These are phyloP conservation scores for Ricordea florida DNA, from an alignment of 92 coral and sea anemone genomes.

Conservation along the genomic window DNA sequence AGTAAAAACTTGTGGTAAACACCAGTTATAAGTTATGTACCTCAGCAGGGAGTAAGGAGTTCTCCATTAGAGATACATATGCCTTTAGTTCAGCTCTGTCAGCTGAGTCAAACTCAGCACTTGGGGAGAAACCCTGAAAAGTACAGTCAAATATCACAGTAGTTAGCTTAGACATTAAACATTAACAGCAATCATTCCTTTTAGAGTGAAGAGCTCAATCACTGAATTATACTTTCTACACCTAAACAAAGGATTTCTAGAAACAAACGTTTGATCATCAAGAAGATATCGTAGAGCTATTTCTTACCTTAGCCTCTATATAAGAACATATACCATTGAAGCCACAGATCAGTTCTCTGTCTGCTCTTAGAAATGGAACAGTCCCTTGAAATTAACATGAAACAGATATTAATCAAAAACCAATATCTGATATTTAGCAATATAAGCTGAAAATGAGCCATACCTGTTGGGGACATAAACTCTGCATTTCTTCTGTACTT, in stretches of 20 bases:
- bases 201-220: too few species aligned
- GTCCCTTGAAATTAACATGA: slow-evolving; percentile 29
- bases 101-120: slow-evolving; percentile 47
- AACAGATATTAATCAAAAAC: not conserved
- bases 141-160: not conserved
- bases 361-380: slow-evolving; percentile 66
- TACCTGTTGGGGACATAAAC: slow-evolving; percentile 91
- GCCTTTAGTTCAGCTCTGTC: slow-evolving; percentile 85
- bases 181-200: too few species aligned
- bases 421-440: too few species aligned
- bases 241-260: too few species aligned
- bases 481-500: slow-evolving; percentile 73
- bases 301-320: slow-evolving; percentile 49
- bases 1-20: too few species aligned
- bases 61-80: slow-evolving; percentile 75
- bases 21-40: slow-evolving; percentile 22
- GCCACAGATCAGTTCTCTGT: slow-evolving; percentile 43
- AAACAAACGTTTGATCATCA: too few species aligned
- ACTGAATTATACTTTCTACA: too few species aligned
- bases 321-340: slow-evolving; percentile 42
- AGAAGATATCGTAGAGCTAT: too few species aligned
- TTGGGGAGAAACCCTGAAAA: slow-evolving; percentile 65
- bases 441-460: not conserved
- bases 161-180: not conserved
- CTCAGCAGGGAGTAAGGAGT: slow-evolving; percentile 80